Percentiles rank a stretch among this genome's conserved stretches.
These are phyloP conservation scores for Diloba caeruleocephala DNA, from an alignment of 2,888 invertebrate species.

Conservation along the genomic window DNA sequence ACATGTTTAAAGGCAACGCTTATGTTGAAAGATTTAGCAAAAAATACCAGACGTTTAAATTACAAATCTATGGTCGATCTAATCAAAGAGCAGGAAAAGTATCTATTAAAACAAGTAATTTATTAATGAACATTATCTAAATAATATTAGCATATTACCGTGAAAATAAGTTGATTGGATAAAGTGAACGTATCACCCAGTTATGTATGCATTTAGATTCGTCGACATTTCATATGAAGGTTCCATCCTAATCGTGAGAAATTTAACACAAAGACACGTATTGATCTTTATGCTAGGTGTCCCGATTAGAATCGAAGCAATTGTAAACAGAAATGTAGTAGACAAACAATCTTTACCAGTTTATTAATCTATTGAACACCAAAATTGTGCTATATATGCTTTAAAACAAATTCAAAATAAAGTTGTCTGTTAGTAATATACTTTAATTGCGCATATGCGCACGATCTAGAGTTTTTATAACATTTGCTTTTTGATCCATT, in stretches of 20 bases:
- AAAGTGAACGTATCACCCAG: too few species aligned
- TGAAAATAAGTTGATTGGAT: too few species aligned
- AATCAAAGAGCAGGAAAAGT: too few species aligned
- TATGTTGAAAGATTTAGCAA: neutral
- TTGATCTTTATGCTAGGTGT: slow-evolving; percentile 65
- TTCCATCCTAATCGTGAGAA: slow-evolving; percentile 27
- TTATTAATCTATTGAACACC: slow-evolving; percentile 13
- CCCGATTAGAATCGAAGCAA: slow-evolving; percentile 71
- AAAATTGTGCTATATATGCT: neutral
- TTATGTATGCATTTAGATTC: slow-evolving; percentile 13
- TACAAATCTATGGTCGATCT: too few species aligned
- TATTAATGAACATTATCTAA: too few species aligned
- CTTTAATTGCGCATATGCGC: neutral
- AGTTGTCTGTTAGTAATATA: neutral
- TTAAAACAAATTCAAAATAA: neutral
- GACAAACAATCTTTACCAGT: slow-evolving; percentile 31
- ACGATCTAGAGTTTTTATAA: neutral
- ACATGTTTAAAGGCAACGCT: neutral
- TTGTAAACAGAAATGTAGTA: slow-evolving; percentile 50
- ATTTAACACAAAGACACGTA: slow-evolving; percentile 54
- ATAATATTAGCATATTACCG: too few species aligned
- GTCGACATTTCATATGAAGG: slow-evolving; percentile 50
- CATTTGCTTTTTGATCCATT: neutral
- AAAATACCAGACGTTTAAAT: too few species aligned
- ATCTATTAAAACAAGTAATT: too few species aligned